phyloP scores from a whole-genome alignment of 2,113 vertebrate species.

The Pterophyllum scalare region DNA sequence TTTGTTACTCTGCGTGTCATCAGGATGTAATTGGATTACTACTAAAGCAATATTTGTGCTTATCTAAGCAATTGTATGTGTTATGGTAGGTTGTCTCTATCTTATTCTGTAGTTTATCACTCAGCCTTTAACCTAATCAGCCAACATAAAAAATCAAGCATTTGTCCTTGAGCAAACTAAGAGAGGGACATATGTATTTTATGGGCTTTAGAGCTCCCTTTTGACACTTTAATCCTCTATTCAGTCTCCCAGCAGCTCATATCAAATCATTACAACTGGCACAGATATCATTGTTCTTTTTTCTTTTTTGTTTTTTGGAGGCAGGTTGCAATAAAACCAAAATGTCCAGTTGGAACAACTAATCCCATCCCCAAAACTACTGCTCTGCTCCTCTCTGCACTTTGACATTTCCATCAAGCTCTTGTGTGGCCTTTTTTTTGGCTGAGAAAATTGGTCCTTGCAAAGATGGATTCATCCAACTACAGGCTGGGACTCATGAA shows the following conservation, averaged over 20 bases:
- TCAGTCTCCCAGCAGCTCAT: conserved; percentile 13
- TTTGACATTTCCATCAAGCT: conserved; percentile 65
- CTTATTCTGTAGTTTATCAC: not conserved
- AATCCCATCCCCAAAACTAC: conserved; percentile 40
- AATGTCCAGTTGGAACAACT: conserved; percentile 4
- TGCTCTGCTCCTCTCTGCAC: conserved; percentile 26
- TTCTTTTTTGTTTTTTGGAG: conserved; percentile 20
- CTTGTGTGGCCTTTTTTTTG: conserved; percentile 41
- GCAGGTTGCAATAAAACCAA: conserved; percentile 26
- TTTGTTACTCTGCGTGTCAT: not conserved
- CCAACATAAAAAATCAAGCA: not conserved
- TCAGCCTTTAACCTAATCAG: not conserved
- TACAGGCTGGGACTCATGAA: not conserved
- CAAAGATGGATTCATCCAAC: not conserved
- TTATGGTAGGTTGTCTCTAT: not conserved
- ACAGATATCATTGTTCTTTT: not conserved
- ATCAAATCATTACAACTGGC: conserved; percentile 26
- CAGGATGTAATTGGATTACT: conserved; percentile 3
- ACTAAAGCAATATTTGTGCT: not conserved
- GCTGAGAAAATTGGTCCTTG: conserved; percentile 19
- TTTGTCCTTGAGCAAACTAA: not conserved
- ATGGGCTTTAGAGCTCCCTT: conserved; percentile 27
- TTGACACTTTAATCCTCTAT: conserved; percentile 20
- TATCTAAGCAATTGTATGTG: not conserved
- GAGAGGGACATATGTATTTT: not conserved